phyloP scores from a whole-genome alignment of 2,888 invertebrate species.

The Xestoiulus laeticollis region DNA sequence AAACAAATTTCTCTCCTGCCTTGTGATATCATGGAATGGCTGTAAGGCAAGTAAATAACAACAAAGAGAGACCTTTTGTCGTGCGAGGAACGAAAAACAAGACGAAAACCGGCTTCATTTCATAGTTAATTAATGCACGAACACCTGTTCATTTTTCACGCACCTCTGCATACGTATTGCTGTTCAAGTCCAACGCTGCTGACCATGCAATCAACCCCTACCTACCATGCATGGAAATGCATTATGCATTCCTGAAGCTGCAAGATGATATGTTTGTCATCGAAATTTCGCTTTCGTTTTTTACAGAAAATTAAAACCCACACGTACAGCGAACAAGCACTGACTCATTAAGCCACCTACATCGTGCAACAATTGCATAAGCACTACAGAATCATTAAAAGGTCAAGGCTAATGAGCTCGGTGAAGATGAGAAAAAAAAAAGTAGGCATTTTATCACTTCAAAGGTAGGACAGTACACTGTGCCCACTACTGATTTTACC shows the following conservation, averaged over 20 bases:
- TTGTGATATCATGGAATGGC: not conserved
- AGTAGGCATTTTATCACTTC: not conserved
- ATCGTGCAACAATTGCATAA: not conserved
- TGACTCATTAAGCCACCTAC: slow-evolving; percentile 1
- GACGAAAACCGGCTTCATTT: not conserved
- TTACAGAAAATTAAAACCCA: not conserved
- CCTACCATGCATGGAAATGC: not conserved
- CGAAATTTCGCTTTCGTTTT: slow-evolving; percentile 21
- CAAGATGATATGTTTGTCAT: not conserved
- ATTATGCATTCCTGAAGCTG: not conserved
- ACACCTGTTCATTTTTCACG: slow-evolving; percentile 18
- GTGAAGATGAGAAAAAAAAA: not conserved
- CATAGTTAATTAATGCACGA: not conserved
- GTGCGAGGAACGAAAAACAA: not conserved
- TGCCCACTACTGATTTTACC: not conserved
- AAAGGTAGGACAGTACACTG: not conserved
- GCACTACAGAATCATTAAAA: not conserved
- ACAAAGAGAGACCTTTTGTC: slow-evolving; percentile 20
- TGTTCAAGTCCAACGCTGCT: not conserved
- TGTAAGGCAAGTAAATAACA: not conserved
- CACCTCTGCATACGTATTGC: not conserved
- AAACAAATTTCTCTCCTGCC: not conserved
- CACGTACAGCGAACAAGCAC: not conserved
- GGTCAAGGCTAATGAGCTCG: not conserved
- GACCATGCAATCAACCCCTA: too few species aligned